Base-by-base conservation (phyloP, 2,888 invertebrate genomes). In the Megamerina dolium region DNA sequence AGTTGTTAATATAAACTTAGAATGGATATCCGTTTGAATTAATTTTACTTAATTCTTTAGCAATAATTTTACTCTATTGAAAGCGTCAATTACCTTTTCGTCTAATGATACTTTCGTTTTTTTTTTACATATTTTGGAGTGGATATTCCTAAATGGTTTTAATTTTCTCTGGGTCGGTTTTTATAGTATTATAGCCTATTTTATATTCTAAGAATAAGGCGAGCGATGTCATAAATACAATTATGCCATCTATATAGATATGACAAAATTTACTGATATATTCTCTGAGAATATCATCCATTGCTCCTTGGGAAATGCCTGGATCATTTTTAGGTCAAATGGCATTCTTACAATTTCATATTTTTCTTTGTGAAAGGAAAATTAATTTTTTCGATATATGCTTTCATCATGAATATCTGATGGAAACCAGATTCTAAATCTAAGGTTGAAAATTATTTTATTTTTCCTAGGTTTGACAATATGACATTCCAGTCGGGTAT, bases 11-110 rank as follows among this genome's bases (percentile, higher is more conserved):
- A n/a, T n/a, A n/a, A n/a, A n/a, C n/a, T n/a, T n/a, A n/a, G n/a
- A n/a, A n/a, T n/a, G n/a, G n/a, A n/a, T n/a, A n/a, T n/a, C n/a
- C n/a, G n/a, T n/a, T n/a, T n/a, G n/a, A n/a, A n/a, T n/a, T n/a
- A n/a, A n/a, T n/a, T 12, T 35, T 33, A 34, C 19, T 34, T 33
- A 27, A 12, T 29, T 9, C n/a, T 26, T 34, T 30, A 30, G 13
- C n/a, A 62, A 36, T 5, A 63, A 56, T 30, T 30, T 30, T 10
- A 30, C 30, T 13, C 13, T 30, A 6, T 13, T 13, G 30, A 30
- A 30, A 5, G 48, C 54, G 1, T 58, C 63, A 2, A 61, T 36
- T 1, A n/a, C n/a, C n/a, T n/a, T n/a, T n/a, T n/a, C n/a, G n/a
- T n/a, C n/a, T n/a, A n/a, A n/a, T n/a, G n/a, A n/a, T 12, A 30